Percentiles rank a stretch among this genome's conserved stretches.
These are phyloP conservation scores for Campaea margaritaria DNA, from an alignment of 2,888 invertebrate genomes.

Conservation along the genomic window DNA sequence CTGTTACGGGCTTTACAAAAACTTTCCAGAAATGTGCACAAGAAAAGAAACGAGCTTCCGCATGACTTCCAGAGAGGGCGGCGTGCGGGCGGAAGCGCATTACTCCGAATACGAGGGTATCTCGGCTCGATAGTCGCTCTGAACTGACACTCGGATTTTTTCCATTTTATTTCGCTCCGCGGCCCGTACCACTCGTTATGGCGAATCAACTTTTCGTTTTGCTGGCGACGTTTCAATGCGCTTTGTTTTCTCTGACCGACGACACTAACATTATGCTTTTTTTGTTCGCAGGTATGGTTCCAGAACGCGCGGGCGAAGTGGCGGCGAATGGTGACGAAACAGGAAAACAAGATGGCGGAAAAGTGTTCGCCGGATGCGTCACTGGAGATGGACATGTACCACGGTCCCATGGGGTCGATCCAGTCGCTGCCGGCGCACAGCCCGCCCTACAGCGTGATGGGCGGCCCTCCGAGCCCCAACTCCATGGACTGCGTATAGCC, in stretches of 20 bases:
- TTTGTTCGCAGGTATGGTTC: slow-evolving; percentile 95
- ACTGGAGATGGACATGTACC: slow-evolving; percentile 87
- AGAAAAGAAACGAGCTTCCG: slow-evolving; percentile 49
- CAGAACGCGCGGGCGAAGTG: slow-evolving; percentile 97
- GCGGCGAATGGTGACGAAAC: slow-evolving; percentile 94
- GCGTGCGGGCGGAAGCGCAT: slow-evolving; percentile 32
- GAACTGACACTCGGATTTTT: slow-evolving; percentile 37
- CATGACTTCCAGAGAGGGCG: slow-evolving; percentile 36
- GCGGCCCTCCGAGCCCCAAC: slow-evolving; percentile 88
- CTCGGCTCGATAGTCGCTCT: slow-evolving; percentile 40
- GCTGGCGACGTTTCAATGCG: slow-evolving; percentile 55
- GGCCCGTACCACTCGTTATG: slow-evolving; percentile 55
- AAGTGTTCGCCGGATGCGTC: slow-evolving; percentile 88
- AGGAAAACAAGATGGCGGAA: slow-evolving; percentile 90
- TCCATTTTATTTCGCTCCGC: slow-evolving; percentile 48
- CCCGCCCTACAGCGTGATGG: slow-evolving; percentile 89
- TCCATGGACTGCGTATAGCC: slow-evolving; percentile 91
- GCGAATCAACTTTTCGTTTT: slow-evolving; percentile 58
- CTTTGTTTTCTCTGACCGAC: slow-evolving; percentile 55
- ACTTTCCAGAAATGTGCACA: slow-evolving; percentile 46
- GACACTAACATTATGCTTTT: slow-evolving; percentile 56
- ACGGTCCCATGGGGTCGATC: slow-evolving; percentile 87
- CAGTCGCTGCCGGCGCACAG: slow-evolving; percentile 89
- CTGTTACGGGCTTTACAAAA: slow-evolving; percentile 64
- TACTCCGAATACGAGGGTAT: slow-evolving; percentile 42